These are phyloP conservation scores for Ooceraea biroi DNA, from an alignment of 1,140 invertebrate genomes.

Conservation along the genomic window DNA sequence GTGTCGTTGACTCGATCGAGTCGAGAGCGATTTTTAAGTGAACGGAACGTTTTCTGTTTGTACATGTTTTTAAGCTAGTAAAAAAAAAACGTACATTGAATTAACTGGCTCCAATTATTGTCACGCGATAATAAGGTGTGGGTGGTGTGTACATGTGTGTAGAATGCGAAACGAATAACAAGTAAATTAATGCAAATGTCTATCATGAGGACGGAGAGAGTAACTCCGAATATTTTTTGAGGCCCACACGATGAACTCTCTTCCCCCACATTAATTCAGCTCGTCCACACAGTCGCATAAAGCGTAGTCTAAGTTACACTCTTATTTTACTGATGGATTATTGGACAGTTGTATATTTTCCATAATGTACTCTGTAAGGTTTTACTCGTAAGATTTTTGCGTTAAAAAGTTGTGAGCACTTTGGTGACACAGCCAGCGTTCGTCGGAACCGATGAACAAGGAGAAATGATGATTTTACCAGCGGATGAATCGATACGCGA, in stretches of 20 bases:
- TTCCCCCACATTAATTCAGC: neutral
- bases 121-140: neutral
- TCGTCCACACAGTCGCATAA: slow-evolving; percentile 22
- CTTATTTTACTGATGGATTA: slow-evolving; percentile 66
- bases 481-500: slow-evolving; percentile 29
- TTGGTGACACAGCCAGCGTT: too few species aligned
- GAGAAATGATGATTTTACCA: slow-evolving; percentile 25
- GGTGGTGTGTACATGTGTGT: neutral
- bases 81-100: too few species aligned
- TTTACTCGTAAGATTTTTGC: slow-evolving; percentile 40
- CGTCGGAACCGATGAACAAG: slow-evolving; percentile 34
- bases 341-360: slow-evolving; percentile 69
- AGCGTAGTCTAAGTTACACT: slow-evolving; percentile 69
- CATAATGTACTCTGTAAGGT: slow-evolving; percentile 64
- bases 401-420: too few species aligned
- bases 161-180: neutral
- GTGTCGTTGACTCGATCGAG: slow-evolving; percentile 5
- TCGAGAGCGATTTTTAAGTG: neutral
- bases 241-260: neutral
- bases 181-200: neutral
- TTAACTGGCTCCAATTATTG: slow-evolving; percentile 9
- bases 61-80: slow-evolving; percentile 27
- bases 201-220: neutral
- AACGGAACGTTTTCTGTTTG: slow-evolving; percentile 7
- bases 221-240: slow-evolving; percentile 20